Percentiles rank a stretch among this genome's conserved stretches.
phyloP scores from a whole-genome alignment of 2,113 vertebrate genomes.

The Dipodomys spectabilis region DNA sequence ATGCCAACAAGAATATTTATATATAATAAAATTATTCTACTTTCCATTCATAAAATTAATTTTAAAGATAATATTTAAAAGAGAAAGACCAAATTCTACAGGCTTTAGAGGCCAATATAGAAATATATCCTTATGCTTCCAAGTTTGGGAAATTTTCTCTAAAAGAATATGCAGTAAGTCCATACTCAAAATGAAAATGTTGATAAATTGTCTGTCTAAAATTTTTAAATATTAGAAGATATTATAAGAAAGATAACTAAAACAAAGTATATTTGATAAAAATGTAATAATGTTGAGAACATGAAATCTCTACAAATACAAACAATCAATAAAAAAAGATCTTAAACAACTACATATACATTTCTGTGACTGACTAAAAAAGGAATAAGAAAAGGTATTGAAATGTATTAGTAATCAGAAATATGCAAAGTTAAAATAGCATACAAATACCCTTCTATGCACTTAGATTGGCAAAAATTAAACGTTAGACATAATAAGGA shows the following conservation, averaged over 20 bases:
- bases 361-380: background rate
- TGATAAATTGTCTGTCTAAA: background rate
- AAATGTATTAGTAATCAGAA: background rate
- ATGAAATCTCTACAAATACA: background rate
- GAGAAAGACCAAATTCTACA: background rate
- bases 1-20: no score
- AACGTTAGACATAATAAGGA: background rate
- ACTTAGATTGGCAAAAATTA: background rate
- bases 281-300: background rate
- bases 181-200: background rate
- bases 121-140: background rate
- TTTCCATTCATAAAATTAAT: no score
- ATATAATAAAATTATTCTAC: no score
- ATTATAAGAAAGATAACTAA: background rate
- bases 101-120: background rate
- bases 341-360: background rate
- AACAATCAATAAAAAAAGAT: background rate
- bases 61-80: no score
- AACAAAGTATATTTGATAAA: constrained; percentile 9
- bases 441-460: background rate
- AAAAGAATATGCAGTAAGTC: no score
- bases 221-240: background rate
- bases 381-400: background rate
- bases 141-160: background rate
- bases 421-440: background rate